phyloP scores from a whole-genome alignment of 1,140 invertebrate species.

The Mycetomoellerius zeteki region DNA sequence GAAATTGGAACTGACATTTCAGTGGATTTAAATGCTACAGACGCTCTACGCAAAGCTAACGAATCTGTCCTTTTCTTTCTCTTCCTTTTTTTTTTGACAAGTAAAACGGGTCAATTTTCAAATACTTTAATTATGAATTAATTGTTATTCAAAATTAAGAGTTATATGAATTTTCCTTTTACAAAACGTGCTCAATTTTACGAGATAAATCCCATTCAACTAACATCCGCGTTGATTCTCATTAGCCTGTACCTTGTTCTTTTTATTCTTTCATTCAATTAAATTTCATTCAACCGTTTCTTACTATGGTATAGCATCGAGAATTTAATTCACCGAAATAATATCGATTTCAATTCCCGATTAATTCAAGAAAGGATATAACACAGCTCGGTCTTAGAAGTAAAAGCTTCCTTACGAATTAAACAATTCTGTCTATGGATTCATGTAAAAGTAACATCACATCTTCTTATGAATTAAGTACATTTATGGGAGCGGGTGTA shows the following conservation, averaged over 20 bases:
- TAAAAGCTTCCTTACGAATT: constrained; percentile 71
- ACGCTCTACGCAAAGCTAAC: neutral
- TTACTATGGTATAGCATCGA: neutral
- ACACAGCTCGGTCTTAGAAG: constrained; percentile 72
- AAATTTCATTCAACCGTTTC: neutral
- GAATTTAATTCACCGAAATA: constrained; percentile 7
- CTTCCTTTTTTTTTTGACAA: neutral
- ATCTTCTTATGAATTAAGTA: constrained; percentile 70
- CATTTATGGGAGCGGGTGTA: constrained; percentile 39
- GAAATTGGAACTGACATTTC: constrained; percentile 8
- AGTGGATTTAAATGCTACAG: constrained; percentile 7
- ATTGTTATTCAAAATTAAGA: constrained; percentile 1
- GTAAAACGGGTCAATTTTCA: neutral
- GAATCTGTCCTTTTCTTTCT: neutral
- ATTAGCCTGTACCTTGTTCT: too few species aligned
- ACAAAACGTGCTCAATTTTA: neutral
- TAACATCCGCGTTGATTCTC: too few species aligned
- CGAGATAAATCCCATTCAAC: neutral
- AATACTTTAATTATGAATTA: neutral
- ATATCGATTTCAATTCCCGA: constrained; percentile 13
- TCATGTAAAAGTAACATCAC: constrained; percentile 75
- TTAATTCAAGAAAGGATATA: constrained; percentile 55
- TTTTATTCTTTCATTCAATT: neutral
- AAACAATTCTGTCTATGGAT: constrained; percentile 60
- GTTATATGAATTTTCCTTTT: neutral